phyloP scores from a whole-genome alignment of 2,888 invertebrate genomes.

The Andrena haemorrhoa region DNA sequence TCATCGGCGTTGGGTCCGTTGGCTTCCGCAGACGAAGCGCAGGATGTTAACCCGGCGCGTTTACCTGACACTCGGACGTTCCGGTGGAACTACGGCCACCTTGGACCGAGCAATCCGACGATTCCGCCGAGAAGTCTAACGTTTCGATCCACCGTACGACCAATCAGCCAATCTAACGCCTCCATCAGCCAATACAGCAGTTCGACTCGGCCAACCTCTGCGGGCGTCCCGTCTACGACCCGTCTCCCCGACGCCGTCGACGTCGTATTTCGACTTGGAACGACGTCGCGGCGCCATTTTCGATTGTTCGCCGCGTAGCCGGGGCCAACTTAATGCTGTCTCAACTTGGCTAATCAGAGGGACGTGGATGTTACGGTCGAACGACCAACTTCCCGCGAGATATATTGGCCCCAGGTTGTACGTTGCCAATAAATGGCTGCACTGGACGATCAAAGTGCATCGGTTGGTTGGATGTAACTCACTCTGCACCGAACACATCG shows the following conservation, averaged over 20 bases:
- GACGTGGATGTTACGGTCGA: neutral
- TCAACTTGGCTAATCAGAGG: conserved; percentile 26
- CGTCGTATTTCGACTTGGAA: conserved; percentile 19
- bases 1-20: conserved; percentile 11
- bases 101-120: conserved; percentile 42
- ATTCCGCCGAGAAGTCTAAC: conserved; percentile 47
- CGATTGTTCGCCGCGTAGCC: conserved; percentile 4
- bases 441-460: neutral
- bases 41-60: conserved; percentile 14
- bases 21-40: neutral
- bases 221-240: conserved; percentile 37
- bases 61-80: conserved; percentile 40
- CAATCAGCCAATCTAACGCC: conserved; percentile 60
- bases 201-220: conserved; percentile 42
- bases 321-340: conserved; percentile 23
- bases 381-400: neutral
- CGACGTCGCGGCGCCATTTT: conserved; percentile 22
- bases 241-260: conserved; percentile 11
- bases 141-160: conserved; percentile 44
- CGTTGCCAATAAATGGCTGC: neutral
- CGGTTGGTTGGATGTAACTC: too few species aligned
- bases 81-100: conserved; percentile 24
- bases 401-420: neutral
- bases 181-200: conserved; percentile 55
- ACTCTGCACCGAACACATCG: too few species aligned